Conservation (phyloP, 2,113 vertebrate species). For the Pao palembangensis region DNA sequence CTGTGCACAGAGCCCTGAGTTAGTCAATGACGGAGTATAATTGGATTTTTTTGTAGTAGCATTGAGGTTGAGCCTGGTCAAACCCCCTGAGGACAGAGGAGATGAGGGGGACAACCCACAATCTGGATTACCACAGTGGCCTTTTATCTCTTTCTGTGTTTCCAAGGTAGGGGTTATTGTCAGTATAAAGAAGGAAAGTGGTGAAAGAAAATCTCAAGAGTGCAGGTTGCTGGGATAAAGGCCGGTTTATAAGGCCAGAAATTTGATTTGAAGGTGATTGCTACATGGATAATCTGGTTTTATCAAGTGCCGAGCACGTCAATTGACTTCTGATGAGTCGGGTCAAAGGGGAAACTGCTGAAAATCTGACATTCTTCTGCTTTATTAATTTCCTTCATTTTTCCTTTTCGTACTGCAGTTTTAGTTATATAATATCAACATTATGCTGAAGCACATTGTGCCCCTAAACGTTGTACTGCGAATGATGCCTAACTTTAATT, state of each 20-base stretch:
- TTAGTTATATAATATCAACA: no score
- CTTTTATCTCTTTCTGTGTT: constrained; percentile 48
- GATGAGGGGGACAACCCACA: constrained; percentile 50
- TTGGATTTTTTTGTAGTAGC: constrained; percentile 61
- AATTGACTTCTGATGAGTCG: constrained; percentile 2
- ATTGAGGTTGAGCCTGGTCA: constrained; percentile 30
- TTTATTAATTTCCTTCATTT: background rate
- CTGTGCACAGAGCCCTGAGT: constrained; percentile 40
- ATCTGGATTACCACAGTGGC: constrained; percentile 53
- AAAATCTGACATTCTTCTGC: background rate
- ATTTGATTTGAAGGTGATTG: constrained; percentile 27
- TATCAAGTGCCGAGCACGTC: constrained; percentile 17
- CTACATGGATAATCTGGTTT: constrained; percentile 31
- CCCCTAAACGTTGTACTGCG: no score
- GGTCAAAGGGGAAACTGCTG: background rate
- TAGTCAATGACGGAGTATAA: constrained; percentile 68
- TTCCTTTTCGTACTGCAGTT: no score
- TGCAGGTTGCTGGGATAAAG: constrained; percentile 61
- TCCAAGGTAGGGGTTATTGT: constrained; percentile 64
- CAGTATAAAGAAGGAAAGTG: constrained; percentile 23
- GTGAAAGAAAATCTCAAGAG: constrained; percentile 44
- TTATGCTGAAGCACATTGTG: no score
- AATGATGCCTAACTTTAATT: no score
- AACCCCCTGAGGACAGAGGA: constrained; percentile 48
- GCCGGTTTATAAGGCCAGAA: constrained; percentile 46